phyloP scores from a whole-genome alignment of 2,888 invertebrate species.

The Andrena praecox region DNA sequence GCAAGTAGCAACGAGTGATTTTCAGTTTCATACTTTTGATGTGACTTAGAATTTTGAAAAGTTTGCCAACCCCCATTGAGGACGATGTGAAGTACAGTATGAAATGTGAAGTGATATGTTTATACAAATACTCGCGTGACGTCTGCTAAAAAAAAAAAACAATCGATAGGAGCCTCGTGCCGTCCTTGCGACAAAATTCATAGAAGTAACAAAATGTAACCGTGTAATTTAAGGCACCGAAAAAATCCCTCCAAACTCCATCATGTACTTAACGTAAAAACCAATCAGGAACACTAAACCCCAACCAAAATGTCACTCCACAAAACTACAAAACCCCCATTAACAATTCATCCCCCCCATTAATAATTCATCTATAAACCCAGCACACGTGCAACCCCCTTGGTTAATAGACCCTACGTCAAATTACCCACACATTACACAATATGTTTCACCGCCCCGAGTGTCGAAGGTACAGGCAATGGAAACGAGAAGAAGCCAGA shows the following conservation, averaged over 20 bases:
- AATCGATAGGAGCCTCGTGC: background rate
- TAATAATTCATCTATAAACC: background rate
- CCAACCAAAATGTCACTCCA: background rate
- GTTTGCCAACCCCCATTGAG: background rate
- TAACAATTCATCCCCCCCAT: background rate
- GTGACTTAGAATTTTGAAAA: conserved; percentile 36
- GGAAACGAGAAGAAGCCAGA: conserved; percentile 31
- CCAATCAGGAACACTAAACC: background rate
- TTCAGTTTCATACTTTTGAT: background rate
- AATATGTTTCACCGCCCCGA: conserved; percentile 14
- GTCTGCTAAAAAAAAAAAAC: conserved; percentile 7
- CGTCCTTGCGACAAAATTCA: conserved; percentile 15
- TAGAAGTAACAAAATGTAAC: background rate
- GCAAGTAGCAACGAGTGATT: no score
- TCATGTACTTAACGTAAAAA: conserved; percentile 16
- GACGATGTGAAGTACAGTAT: background rate
- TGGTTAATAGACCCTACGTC: no score
- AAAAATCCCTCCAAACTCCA: background rate
- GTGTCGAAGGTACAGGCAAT: conserved; percentile 36
- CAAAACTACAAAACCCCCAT: background rate
- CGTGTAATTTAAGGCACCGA: background rate
- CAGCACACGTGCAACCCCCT: background rate
- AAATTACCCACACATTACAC: background rate
- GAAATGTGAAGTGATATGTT: conserved; percentile 10
- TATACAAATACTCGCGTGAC: background rate